Evolutionary conservation across 2,113 vertebrate genomes (phyloP), one percentile per base, ranked within the genome.

Genomic region (Tiliqua scincoides): DNA sequence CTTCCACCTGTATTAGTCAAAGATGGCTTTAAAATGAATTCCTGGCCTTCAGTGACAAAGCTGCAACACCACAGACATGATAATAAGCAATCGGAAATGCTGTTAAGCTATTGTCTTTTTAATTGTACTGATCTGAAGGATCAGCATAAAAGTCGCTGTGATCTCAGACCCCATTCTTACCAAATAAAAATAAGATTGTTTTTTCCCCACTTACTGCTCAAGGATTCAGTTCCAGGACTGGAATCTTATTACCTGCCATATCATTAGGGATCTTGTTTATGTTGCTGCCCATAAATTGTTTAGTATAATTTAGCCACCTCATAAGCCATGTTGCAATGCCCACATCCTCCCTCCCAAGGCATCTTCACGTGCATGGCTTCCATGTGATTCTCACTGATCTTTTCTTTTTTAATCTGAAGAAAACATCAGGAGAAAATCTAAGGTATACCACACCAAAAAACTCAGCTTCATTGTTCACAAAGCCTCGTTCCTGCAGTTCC

Each of bases 81-180:
- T 32, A 57, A 37, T 37, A 68, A 78, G 35, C 14, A 67, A 48
- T 4, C 32, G 71, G 30, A 75, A 75, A 25, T 48, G 59, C 27
- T 15, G 23, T 32, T 37, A 68, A 68, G 5, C 87, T 85, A 32
- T 4, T 83, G 18, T 65, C 37, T 87, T 82, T 63, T 83, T 73
- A 84, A 57, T 4, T 68, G 18, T 83, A 83, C 37, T 37, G 75
- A n/a, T 87, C 71, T 61, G 71, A 21, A 85, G 54, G 3, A 59
- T 86, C 67, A 91, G 70, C 48, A 52, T 7, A 15, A 27, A 81
- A 43, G 35, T 57, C 40, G n/a, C 11, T 43, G 37, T 89, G 75
- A 86, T 25, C 57, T 82, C 67, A 65, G 11, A 27, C 27, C 79
- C 81, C 89, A 72, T 84, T 82, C 40, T 68, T 88, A 27, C 52